Evolutionary conservation across 2,113 vertebrate species (phyloP).

Genomic region (Saguinus midas): DNA sequence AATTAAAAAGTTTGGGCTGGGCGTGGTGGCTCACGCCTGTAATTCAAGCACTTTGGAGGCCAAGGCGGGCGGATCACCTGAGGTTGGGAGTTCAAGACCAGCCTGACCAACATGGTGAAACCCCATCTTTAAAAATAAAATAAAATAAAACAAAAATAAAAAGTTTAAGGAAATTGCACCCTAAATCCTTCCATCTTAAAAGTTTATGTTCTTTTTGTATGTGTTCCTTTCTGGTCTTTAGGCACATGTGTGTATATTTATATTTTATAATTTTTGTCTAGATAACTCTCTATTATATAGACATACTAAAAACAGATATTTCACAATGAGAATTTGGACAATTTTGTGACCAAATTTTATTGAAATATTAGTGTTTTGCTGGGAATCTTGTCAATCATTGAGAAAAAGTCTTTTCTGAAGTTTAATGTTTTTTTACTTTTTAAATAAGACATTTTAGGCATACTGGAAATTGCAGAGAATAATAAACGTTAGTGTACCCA

Average conservation of each 20-base stretch:
- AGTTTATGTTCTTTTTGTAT: background rate
- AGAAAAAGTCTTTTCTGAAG: background rate
- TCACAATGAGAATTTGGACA: slow-evolving; percentile 41
- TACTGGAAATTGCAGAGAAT: background rate
- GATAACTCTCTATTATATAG: background rate
- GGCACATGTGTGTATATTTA: background rate
- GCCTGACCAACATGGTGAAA: too few relatives aligned
- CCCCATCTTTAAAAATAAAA: too few relatives aligned
- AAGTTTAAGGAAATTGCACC: background rate
- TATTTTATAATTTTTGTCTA: slow-evolving; percentile 16
- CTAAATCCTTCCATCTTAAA: slow-evolving; percentile 2
- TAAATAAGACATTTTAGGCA: slow-evolving; percentile 24
- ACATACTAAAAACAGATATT: slow-evolving; percentile 24
- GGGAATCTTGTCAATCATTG: background rate
- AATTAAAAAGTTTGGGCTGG: background rate
- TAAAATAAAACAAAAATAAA: background rate
- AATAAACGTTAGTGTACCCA: background rate
- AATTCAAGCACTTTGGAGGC: too few relatives aligned
- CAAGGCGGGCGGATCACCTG: too few relatives aligned
- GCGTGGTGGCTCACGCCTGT: too few relatives aligned
- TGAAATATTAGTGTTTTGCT: slow-evolving; percentile 21
- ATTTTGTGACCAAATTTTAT: slow-evolving; percentile 20
- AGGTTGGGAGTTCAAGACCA: too few relatives aligned
- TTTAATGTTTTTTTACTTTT: background rate
- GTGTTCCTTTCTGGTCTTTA: background rate